phyloP scores from a whole-genome alignment of 1,140 invertebrate species.

The Rhagoletis zephyria region DNA sequence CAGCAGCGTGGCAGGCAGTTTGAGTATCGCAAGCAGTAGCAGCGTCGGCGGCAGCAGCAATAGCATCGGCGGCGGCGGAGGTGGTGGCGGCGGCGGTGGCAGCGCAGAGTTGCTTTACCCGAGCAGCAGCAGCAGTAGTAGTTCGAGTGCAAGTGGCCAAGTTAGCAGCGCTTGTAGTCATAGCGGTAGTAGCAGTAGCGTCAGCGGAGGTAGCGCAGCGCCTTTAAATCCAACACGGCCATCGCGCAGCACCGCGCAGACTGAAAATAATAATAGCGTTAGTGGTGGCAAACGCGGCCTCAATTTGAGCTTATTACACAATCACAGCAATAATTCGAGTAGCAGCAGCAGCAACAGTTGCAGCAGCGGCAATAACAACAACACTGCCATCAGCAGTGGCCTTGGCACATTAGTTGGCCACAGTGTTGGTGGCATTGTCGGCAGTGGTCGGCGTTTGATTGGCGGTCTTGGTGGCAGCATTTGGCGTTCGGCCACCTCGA shows the following conservation, averaged over 20 bases:
- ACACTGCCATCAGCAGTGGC: conserved; percentile 16
- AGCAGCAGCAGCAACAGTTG: conserved; percentile 51
- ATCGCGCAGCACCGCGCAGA: background rate
- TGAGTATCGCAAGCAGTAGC: conserved; percentile 50
- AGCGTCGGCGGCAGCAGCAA: conserved; percentile 59
- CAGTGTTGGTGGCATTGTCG: conserved; percentile 59
- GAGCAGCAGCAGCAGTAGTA: conserved; percentile 37
- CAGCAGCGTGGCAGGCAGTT: conserved; percentile 16
- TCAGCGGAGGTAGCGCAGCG: conserved; percentile 4
- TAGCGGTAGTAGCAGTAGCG: conserved; percentile 42
- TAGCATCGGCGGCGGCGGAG: conserved; percentile 54
- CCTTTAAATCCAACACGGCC: conserved; percentile 13
- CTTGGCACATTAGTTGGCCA: conserved; percentile 62
- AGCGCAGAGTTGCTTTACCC: conserved; percentile 50
- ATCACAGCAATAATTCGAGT: conserved; percentile 19
- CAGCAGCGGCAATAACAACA: conserved; percentile 53
- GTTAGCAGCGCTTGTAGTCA: conserved; percentile 28
- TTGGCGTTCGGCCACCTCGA: conserved; percentile 58
- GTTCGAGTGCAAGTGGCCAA: conserved; percentile 29
- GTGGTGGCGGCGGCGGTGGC: conserved; percentile 7
- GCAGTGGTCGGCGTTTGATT: conserved; percentile 63
- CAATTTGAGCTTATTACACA: conserved; percentile 59
- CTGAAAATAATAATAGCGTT: conserved; percentile 57
- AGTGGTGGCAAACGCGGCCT: conserved; percentile 60
- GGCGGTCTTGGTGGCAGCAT: conserved; percentile 60